These are phyloP conservation scores for Pogonophryne albipinna DNA, from an alignment of 2,797 vertebrate species.

Conservation along the genomic window DNA sequence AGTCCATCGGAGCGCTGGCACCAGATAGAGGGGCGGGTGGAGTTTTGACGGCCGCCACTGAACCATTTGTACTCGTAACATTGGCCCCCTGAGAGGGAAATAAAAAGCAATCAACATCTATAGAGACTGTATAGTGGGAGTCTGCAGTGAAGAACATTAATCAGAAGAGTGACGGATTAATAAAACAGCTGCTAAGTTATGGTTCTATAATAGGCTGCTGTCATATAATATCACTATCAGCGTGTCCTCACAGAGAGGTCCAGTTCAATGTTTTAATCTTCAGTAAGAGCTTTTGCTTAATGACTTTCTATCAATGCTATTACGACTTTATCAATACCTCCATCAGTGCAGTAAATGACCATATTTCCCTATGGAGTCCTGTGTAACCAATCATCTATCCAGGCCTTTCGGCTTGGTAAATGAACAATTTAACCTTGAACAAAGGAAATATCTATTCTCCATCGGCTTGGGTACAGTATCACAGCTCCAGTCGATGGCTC, in stretches of 20 bases:
- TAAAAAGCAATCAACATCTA: conserved; percentile 24
- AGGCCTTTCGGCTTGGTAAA: conserved; percentile 41
- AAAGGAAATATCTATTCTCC: conserved; percentile 59
- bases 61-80: conserved; percentile 97
- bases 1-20: conserved; percentile 96
- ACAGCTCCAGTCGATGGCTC: neutral
- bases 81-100: conserved; percentile 87
- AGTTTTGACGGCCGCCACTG: conserved; percentile 85
- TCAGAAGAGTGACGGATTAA: conserved; percentile 60
- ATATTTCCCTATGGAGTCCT: conserved; percentile 65
- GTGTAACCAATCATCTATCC: conserved; percentile 61
- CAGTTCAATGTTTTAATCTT: conserved; percentile 70
- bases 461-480: conserved; percentile 22
- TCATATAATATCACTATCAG: conserved; percentile 57
- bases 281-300: conserved; percentile 71
- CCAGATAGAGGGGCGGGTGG: conserved; percentile 87
- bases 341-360: conserved; percentile 73
- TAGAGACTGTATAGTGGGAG: conserved; percentile 11
- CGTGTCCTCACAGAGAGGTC: conserved; percentile 49
- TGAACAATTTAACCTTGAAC: conserved; percentile 76
- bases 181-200: conserved; percentile 70
- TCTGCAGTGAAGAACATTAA: conserved; percentile 38
- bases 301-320: conserved; percentile 76
- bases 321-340: conserved; percentile 78
- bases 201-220: conserved; percentile 54